Evolutionary conservation across 2,113 vertebrate species (phyloP), one percentile per base, ranked within the genome.

Genomic region (Paralichthys olivaceus): DNA sequence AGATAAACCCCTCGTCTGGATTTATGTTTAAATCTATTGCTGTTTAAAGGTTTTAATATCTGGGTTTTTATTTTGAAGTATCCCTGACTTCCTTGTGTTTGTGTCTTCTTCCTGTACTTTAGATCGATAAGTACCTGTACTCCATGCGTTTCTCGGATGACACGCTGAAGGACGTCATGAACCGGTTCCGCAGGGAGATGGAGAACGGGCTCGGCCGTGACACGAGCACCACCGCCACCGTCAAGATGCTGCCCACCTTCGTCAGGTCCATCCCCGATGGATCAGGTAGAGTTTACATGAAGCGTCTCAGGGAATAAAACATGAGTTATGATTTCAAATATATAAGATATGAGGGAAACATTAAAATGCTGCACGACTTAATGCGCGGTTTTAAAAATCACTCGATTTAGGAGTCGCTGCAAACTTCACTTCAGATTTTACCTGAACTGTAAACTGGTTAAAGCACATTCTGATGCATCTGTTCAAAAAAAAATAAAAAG

Each of bases 101-200:
- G 4, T 58, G 20, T 23, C 55, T n/a, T 45, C 28, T 37, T 28
- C 5, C 13, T 45, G 12, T 11, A 66, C 71, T 59, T 12, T 89
- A 99, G 98, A 99, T 99, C 14, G 98, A 99, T 73, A 99, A 99
- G 88, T 99, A 99, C 89, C 95, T 99, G 69, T 99, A 96, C 66
- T 92, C 96, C 89, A 99, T 99, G 96, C 95, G 97, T 15, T 96
- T 98, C 80, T 99, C 97, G 0, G 98, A 99, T 0, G 97, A 99
- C 89, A 98, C 95, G 0, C 93, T 99, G 76, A 84, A 94, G 64
- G 97, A 98, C 67, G 89, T 99, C 84, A 96, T 97, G 97, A 87
- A 83, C 54, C 95, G 98, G 40, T 99, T 98, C 93, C 94, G 91
- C 78, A 93, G 92, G n/a, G 96, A 98, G 74, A 96, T 99, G 95